Evolutionary conservation across 2,113 vertebrate genomes (phyloP), one percentile per base, ranked within the genome.

Genomic region (Hemicordylus capensis): DNA sequence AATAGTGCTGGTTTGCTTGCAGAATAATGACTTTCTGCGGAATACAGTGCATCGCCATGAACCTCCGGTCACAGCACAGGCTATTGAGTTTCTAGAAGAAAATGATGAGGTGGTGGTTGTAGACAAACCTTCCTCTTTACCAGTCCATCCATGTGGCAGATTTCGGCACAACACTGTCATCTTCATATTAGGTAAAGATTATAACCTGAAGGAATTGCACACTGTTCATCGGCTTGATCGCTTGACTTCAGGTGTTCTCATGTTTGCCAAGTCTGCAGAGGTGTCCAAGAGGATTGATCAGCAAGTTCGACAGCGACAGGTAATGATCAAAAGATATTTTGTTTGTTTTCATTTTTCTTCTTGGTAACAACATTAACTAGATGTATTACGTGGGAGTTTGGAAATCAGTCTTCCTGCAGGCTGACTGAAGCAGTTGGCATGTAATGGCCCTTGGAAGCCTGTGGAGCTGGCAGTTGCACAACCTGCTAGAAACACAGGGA

Each of bases 111-210:
- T 99, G 76, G 97, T 99, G 3, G 98, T 99, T 17, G 97, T 99
- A 26, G 96, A 99, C 93, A 99, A 99, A 80, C 98, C 99, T 0
- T 97, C 98, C 10, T 99, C 99, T 2, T 95, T 99, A 84, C 99
- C 99, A 0, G 99, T 99, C 1, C 99, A 99, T 54, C 99, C 99
- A 7, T 99, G 99, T 0, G 99, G 99, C 34, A 97, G 99, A 42
- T 99, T 98, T 90, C 97, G 98, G 9, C 98, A 99, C 95, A 99
- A 99, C 95, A 98, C 98, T 0, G 97, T 99, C 83, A 98, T 99
- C 90, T 99, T 99, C 94, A 98, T 99, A 90, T 91, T 99, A 80
- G 98, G 98, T 37, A 99, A 99, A 90, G 99, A 99, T 88, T 96
- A 95, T 1, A 96, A 97, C 0, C 94, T 99, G 76, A 96, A 95